Evolutionary conservation across 1,140 invertebrate genomes (phyloP).

Genomic region (Drosophila seguyi): DNA sequence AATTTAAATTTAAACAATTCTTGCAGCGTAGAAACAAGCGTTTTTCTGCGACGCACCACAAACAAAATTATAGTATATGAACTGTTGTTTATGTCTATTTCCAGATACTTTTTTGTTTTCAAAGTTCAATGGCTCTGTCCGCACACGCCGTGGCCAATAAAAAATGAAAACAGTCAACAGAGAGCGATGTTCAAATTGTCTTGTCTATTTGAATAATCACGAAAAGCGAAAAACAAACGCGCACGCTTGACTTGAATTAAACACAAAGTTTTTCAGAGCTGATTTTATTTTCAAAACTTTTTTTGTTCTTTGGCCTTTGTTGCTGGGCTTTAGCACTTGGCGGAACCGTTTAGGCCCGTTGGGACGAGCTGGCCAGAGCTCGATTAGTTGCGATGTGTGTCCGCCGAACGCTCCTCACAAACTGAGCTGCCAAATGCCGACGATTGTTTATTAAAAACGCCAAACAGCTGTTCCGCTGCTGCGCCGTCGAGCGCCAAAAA

Average conservation of each 20-base stretch:
- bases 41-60: constrained; percentile 39
- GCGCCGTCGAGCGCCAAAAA: constrained; percentile 30
- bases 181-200: neutral
- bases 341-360: constrained; percentile 57
- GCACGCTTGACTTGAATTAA: constrained; percentile 21
- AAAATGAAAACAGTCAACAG: constrained; percentile 31
- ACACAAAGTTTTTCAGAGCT: neutral
- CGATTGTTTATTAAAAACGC: constrained; percentile 76
- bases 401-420: constrained; percentile 69
- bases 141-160: constrained; percentile 48
- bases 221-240: constrained; percentile 3
- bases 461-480: constrained; percentile 67
- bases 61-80: constrained; percentile 27
- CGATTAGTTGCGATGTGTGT: constrained; percentile 62
- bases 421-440: constrained; percentile 60
- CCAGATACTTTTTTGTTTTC: constrained; percentile 33
- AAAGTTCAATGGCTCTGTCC: constrained; percentile 49
- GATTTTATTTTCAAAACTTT: neutral
- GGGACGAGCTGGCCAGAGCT: constrained; percentile 54
- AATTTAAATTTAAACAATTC: constrained; percentile 38
- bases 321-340: constrained; percentile 11
- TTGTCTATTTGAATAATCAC: constrained; percentile 23
- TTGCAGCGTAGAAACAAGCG: constrained; percentile 59
- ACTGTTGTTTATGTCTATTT: constrained; percentile 30
- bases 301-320: constrained; percentile 1